A percentile compares a stretch with the other conserved stretches of the same genome.
Conservation (phyloP, 2,888 invertebrate genomes). For the Diogma glabrata region DNA sequence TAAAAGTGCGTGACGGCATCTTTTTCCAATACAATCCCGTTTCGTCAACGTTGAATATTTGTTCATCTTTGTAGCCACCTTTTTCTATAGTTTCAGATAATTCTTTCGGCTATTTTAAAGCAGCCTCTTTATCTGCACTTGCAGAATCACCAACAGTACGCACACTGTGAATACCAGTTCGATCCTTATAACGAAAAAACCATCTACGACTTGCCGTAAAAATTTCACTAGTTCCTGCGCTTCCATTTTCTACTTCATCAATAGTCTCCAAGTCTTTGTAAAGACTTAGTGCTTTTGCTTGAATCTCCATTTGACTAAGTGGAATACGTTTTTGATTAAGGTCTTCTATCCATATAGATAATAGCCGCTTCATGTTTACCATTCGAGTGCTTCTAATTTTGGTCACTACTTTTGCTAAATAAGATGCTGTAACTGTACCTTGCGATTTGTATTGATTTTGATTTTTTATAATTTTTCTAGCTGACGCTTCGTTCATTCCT, state of each 20-base stretch:
- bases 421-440: too few relatives aligned
- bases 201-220: background rate
- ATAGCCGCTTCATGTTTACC: too few relatives aligned
- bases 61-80: conserved; percentile 16
- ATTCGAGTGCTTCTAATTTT: too few relatives aligned
- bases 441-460: too few relatives aligned
- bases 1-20: conserved; percentile 22
- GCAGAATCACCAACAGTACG: background rate
- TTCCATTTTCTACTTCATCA: background rate
- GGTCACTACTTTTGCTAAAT: too few relatives aligned
- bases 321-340: background rate
- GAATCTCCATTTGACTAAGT: background rate
- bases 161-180: background rate
- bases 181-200: background rate
- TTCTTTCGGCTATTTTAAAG: conserved; percentile 8
- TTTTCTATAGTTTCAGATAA: conserved; percentile 17
- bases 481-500: too few relatives aligned
- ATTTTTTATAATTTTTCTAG: too few relatives aligned
- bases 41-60: conserved; percentile 20
- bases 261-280: background rate
- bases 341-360: background rate
- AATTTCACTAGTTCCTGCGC: background rate
- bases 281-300: background rate
- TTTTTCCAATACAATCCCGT: conserved; percentile 20
- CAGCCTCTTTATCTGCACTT: background rate